Percentiles rank a stretch among this genome's conserved stretches.
These are phyloP conservation scores for Odontophorus gujanensis DNA, from an alignment of 2,113 vertebrate genomes.

Conservation along the genomic window DNA sequence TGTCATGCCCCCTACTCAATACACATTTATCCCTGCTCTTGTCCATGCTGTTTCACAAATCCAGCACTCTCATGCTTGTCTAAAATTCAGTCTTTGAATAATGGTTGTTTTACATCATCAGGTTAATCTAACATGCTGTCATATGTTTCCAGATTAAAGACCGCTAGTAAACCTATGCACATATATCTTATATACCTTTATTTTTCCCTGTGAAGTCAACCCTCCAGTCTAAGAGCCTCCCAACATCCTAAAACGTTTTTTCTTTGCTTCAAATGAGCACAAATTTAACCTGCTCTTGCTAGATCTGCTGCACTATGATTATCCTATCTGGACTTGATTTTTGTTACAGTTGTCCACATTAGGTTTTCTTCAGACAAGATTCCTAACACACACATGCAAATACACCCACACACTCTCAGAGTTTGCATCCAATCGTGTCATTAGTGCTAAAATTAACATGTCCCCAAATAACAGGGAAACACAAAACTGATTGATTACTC, in stretches of 20 bases:
- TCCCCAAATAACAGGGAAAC: not conserved
- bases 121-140: not conserved
- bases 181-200: not conserved
- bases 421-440: not conserved
- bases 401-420: not conserved
- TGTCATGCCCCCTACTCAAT: not conserved
- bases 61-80: rapidly evolving
- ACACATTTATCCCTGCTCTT: not conserved
- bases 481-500: not conserved
- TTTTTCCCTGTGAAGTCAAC: not conserved
- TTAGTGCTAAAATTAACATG: not conserved
- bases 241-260: not conserved
- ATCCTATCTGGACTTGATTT: not conserved
- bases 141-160: not conserved
- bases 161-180: rapidly evolving
- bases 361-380: not conserved
- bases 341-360: not conserved
- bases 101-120: not conserved
- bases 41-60: not conserved
- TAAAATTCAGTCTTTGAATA: not conserved
- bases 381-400: not conserved
- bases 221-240: not conserved
- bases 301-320: not conserved
- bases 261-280: not conserved
- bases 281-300: not conserved